Base-by-base conservation (phyloP, 2,888 invertebrate species). In the Timandra comae region DNA sequence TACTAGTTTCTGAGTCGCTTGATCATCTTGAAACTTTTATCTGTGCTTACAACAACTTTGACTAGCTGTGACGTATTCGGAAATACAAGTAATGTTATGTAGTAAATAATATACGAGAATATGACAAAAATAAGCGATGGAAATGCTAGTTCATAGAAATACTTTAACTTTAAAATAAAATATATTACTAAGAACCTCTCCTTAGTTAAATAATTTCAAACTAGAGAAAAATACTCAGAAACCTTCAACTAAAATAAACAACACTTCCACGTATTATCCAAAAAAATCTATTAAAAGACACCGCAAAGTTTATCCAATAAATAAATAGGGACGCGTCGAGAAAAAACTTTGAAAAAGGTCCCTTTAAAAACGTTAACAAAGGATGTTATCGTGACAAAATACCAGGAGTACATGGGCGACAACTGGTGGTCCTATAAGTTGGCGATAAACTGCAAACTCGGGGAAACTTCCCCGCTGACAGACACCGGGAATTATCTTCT, bases 1-100 rank as follows among this genome's bases (percentile, higher is more conserved):
- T 46, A 56, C 54, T 66, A 65, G 60, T 62, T 58, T 51, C 52
- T 41, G 37, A 56, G 54, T 55, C 41, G 32, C 40, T 46, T 46
- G 61, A 63, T 63, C 64, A 52, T 66, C 63, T 71, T 63, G 45
- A 61, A 71, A 71, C 57, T 71, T 70, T 69, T 65, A 67, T 64
- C 61, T 56, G 42, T 43, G 51, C 48, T 51, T 47, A 41, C 40
- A 39, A 45, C 41, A 57, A 63, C 47, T 63, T 56, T 24, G 33
- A 32, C 33, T 38, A 30, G 39, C 39, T 44, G 11, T 33, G 35
- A 40, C 28, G 24, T 20, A 33, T 19, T 24, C 12, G 21, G 33
- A 25, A 36, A 38, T 38, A 23, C 27, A 34, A 35, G 6, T 16
- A 16, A 16, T 16, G 16, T 16, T 6, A 6, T n/a, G n/a, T n/a